A percentile compares a stretch with the other conserved stretches of the same genome.
Conservation (phyloP, 2,797 vertebrate species). For the Xerus rutilus region DNA sequence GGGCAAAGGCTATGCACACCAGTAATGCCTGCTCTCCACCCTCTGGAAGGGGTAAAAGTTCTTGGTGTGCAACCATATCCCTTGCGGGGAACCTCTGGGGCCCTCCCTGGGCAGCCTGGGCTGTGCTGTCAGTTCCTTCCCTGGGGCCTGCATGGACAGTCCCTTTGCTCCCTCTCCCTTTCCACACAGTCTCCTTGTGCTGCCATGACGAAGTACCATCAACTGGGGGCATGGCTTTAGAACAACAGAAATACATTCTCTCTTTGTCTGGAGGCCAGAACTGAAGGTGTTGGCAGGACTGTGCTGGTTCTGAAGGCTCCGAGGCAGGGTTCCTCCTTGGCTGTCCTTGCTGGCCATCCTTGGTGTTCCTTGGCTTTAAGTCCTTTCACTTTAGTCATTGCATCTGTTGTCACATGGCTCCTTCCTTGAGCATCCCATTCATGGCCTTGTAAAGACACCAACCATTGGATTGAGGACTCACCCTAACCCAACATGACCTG, state of each 20-base stretch:
- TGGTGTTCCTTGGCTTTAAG: background rate
- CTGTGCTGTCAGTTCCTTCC: background rate
- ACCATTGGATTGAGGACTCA: too few relatives aligned
- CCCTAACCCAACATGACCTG: background rate
- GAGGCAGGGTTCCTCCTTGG: too few relatives aligned
- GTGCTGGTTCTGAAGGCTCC: fast-evolving
- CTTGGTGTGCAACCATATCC: background rate
- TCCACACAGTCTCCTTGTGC: background rate
- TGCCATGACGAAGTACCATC: background rate
- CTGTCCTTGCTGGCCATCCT: background rate
- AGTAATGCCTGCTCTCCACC: background rate
- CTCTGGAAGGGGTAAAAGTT: background rate
- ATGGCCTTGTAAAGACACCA: background rate
- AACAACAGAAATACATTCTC: background rate
- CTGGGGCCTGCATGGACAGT: fast-evolving
- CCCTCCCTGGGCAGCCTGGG: background rate
- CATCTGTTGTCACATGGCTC: background rate
- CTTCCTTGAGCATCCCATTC: background rate
- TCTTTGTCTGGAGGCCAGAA: background rate
- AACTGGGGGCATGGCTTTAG: background rate
- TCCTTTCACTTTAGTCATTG: background rate
- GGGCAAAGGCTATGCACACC: background rate
- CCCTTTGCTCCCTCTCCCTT: background rate
- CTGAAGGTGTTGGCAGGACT: background rate
- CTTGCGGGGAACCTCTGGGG: background rate